phyloP scores from a whole-genome alignment of 2,888 invertebrate genomes.

The Halocaridina rubra region DNA sequence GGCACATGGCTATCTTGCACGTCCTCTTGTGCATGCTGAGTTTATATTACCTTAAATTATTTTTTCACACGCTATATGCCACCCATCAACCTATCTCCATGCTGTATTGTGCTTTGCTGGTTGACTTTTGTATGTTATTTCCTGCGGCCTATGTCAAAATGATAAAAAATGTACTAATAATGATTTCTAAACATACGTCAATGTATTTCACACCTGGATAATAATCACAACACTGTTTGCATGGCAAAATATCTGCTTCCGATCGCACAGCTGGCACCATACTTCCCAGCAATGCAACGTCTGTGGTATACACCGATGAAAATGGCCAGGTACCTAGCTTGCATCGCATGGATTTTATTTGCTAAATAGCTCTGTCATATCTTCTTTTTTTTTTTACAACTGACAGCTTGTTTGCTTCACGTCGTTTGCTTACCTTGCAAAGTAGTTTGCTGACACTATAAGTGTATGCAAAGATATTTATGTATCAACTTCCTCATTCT shows the following conservation, averaged over 20 bases:
- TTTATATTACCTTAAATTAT: not conserved
- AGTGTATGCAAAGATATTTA: too few relatives aligned
- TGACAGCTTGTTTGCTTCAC: too few relatives aligned
- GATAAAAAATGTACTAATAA: not conserved
- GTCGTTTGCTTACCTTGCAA: too few relatives aligned
- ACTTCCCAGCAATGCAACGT: conserved; percentile 42
- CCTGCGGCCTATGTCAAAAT: not conserved
- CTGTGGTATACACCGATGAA: conserved; percentile 53
- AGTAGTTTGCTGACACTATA: too few relatives aligned
- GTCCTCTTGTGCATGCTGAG: not conserved
- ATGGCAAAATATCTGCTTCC: not conserved
- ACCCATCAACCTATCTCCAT: not conserved
- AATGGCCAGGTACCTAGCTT: conserved; percentile 49
- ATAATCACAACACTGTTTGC: too few relatives aligned
- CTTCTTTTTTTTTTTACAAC: too few relatives aligned
- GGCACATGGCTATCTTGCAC: conserved; percentile 17
- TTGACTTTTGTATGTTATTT: not conserved
- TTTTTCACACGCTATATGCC: conserved; percentile 15
- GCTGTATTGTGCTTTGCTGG: not conserved
- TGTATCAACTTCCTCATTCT: too few relatives aligned
- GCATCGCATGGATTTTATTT: too few relatives aligned
- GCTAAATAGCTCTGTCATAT: too few relatives aligned
- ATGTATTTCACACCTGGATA: too few relatives aligned
- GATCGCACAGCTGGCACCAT: conserved; percentile 20
- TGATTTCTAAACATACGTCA: not conserved